Base-by-base conservation (phyloP, 2,797 vertebrate genomes). In the Glossophaga mutica region DNA sequence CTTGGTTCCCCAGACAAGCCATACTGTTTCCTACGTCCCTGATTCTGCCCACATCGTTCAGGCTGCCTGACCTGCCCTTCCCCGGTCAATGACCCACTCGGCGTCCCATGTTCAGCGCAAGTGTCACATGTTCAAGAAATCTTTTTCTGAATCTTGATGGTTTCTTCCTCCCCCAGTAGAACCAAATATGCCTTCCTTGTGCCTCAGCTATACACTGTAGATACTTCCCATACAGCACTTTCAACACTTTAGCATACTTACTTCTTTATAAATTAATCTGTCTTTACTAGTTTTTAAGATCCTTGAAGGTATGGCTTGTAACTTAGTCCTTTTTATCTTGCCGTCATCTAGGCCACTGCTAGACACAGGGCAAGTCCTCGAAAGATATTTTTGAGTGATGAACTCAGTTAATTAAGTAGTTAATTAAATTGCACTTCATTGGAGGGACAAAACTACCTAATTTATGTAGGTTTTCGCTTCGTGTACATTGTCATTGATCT, bases 401-500 rank as follows among this genome's bases (percentile, higher is more conserved):
- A 65, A 70, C 18, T 94, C 39, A 52, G 32, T 65, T 91, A 95
- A 46, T 67, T 93, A 91, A 71, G 42, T 93, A 86, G 73, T 62
- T 62, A 68, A 91, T 73, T 79, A 81, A 94, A 52, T 76, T 70
- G 7, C 6, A 52, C 50, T 83, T 95, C 50, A 26, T 55, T 59
- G 44, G n/a, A 34, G 32, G 21, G 26, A 32, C 87, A 89, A 48
- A 68, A n/a, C 70, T 91, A 70, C 55, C 9, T 81, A 67, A 46
- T 96, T 94, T 93, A 37, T 42, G 29, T 68, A 32, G 18, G 34
- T 91, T 90, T 96, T 96, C 59, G 79, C 10, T 82, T 73, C 65
- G 26, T 85, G 3, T 48, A 48, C 24, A 78, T 95, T 91, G 32
- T 11, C 19, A 22, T 83, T 46, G 26, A 15, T 77, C 46, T 87